Percentiles rank a stretch among this genome's conserved stretches.
phyloP scores from a whole-genome alignment of 2,888 invertebrate species.

The Azorinus chamasolen region DNA sequence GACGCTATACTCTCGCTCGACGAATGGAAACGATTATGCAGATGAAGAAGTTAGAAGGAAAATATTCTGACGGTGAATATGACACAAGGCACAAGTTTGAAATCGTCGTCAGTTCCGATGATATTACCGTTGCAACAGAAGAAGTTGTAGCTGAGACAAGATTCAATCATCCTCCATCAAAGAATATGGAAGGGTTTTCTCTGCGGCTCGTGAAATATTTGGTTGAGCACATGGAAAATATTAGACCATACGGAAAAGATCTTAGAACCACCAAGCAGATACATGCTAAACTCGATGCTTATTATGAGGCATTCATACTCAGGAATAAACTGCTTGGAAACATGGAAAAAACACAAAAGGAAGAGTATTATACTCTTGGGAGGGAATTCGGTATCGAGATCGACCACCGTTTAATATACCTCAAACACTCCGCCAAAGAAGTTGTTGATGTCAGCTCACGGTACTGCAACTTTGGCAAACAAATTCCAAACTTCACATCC shows the following conservation, averaged over 20 bases:
- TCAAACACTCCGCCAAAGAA: slow-evolving; percentile 40
- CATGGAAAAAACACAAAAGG: slow-evolving; percentile 43
- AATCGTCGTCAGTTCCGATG: not conserved
- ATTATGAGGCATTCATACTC: slow-evolving; percentile 40
- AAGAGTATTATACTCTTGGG: slow-evolving; percentile 46
- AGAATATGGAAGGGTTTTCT: slow-evolving; percentile 16
- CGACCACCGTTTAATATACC: slow-evolving; percentile 46
- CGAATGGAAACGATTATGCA: slow-evolving; percentile 55
- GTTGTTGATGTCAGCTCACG: slow-evolving; percentile 34
- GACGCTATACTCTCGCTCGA: slow-evolving; percentile 51
- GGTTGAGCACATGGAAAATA: slow-evolving; percentile 39
- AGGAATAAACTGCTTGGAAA: slow-evolving; percentile 46
- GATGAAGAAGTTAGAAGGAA: slow-evolving; percentile 36
- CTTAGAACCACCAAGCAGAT: slow-evolving; percentile 35
- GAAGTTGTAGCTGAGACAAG: not conserved
- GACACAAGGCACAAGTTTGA: not conserved
- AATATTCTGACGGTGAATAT: slow-evolving; percentile 12
- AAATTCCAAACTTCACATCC: slow-evolving; percentile 52
- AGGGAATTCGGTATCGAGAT: slow-evolving; percentile 54
- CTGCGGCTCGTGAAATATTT: slow-evolving; percentile 22
- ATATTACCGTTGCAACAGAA: not conserved
- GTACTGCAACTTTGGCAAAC: slow-evolving; percentile 57
- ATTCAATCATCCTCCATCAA: not conserved
- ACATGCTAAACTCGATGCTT: slow-evolving; percentile 21
- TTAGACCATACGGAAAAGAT: slow-evolving; percentile 50